Conservation (phyloP, 2,888 invertebrate genomes). For the Cephus pulcher region DNA sequence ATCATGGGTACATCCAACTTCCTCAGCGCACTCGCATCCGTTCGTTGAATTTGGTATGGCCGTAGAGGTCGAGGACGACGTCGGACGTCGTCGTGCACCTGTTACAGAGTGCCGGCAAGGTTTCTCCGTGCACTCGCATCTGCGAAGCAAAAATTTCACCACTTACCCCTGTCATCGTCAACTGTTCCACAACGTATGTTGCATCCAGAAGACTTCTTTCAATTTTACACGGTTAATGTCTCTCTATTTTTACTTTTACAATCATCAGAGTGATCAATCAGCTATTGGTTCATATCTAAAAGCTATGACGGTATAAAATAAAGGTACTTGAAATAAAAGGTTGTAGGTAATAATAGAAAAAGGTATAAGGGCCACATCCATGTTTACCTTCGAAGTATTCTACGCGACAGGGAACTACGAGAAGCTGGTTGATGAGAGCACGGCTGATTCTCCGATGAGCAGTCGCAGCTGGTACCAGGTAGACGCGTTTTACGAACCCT, state of each 20-base stretch:
- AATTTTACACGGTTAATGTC: background rate
- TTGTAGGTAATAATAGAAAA: background rate
- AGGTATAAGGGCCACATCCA: background rate
- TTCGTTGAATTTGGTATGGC: constrained; percentile 19
- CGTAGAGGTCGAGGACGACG: constrained; percentile 35
- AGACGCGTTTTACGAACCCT: constrained; percentile 57
- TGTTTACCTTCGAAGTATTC: constrained; percentile 55
- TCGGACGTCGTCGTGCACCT: constrained; percentile 41
- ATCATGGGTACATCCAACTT: constrained; percentile 30
- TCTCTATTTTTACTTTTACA: background rate
- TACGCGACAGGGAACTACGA: constrained; percentile 27
- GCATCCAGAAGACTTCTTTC: background rate
- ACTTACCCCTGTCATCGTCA: background rate
- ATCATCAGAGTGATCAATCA: background rate
- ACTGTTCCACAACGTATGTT: background rate
- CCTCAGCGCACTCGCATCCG: constrained; percentile 48
- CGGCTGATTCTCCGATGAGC: constrained; percentile 55
- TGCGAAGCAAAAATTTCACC: constrained; percentile 23
- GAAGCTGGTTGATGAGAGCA: constrained; percentile 46
- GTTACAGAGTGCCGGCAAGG: constrained; percentile 52
- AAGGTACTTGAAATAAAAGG: background rate
- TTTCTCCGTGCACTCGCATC: constrained; percentile 58
- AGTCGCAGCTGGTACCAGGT: constrained; percentile 52
- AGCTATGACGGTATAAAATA: background rate
- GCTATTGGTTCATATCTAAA: no score